Evolutionary conservation across 1,140 invertebrate species (phyloP).

Genomic region (Drosophila nasuta): DNA sequence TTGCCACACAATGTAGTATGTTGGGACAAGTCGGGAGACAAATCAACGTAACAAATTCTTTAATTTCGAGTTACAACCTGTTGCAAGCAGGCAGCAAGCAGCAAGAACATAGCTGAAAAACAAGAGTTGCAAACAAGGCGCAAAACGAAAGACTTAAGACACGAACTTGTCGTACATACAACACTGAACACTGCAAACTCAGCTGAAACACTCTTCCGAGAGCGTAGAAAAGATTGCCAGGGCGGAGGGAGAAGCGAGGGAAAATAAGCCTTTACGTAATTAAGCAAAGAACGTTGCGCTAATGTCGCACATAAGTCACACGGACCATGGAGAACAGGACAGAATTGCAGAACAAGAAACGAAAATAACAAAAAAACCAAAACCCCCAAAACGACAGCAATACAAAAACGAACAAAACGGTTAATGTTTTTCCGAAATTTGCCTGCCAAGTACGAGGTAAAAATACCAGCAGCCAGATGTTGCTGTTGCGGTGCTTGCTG

Average conservation of each 20-base stretch:
- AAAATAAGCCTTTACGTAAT: constrained; percentile 77
- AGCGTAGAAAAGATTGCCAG: neutral
- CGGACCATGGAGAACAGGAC: constrained; percentile 38
- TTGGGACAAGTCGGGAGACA: constrained; percentile 35
- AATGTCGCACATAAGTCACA: constrained; percentile 83
- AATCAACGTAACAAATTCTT: constrained; percentile 74
- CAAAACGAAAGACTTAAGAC: constrained; percentile 76
- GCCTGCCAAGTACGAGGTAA: constrained; percentile 58
- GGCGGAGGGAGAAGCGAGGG: constrained; percentile 7
- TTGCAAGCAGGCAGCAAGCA: constrained; percentile 39
- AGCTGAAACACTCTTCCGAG: neutral
- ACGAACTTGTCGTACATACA: constrained; percentile 79
- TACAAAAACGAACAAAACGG: constrained; percentile 68
- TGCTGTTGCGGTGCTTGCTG: constrained; percentile 22
- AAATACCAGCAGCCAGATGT: constrained; percentile 59
- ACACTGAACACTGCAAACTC: constrained; percentile 30
- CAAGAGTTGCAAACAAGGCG: constrained; percentile 49
- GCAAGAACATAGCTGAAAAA: constrained; percentile 35
- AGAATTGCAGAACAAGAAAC: constrained; percentile 51
- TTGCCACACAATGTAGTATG: constrained; percentile 14
- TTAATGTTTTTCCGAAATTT: constrained; percentile 79
- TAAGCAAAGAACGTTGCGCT: constrained; percentile 81
- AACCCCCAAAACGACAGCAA: constrained; percentile 3
- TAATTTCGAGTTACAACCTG: constrained; percentile 74
- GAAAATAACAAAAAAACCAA: constrained; percentile 8